Percentiles rank a stretch among this genome's conserved stretches.
Conservation (phyloP, 2,888 invertebrate species). For the Capitulum mitella region DNA sequence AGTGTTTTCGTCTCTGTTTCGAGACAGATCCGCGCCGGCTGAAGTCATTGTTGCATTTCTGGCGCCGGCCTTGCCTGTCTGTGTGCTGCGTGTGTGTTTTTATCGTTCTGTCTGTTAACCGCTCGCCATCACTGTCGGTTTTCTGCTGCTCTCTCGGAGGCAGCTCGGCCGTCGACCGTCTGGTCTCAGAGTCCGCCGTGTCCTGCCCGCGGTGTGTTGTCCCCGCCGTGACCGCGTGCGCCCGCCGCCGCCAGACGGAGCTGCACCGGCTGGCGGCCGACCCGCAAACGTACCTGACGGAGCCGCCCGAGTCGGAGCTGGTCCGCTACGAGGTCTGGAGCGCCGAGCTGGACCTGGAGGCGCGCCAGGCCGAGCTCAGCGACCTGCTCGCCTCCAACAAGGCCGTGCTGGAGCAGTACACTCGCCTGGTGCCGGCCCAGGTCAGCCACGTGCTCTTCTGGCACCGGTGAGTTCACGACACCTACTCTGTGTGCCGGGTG, state of each 20-base stretch:
- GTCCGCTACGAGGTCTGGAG: slow-evolving; percentile 56
- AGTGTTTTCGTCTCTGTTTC: no score
- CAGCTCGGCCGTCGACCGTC: no score
- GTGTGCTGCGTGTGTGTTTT: no score
- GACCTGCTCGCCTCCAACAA: slow-evolving; percentile 56
- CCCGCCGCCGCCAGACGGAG: slow-evolving; percentile 51
- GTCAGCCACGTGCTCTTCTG: slow-evolving; percentile 34
- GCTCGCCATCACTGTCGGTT: no score
- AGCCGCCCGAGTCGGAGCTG: slow-evolving; percentile 49
- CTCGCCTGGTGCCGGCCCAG: slow-evolving; percentile 60
- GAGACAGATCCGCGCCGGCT: no score
- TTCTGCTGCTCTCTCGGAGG: no score
- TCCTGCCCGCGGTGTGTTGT: background rate
- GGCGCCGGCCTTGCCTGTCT: no score
- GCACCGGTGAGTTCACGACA: background rate
- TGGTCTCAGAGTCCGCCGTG: no score
- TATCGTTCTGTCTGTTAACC: no score
- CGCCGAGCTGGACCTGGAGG: slow-evolving; percentile 50
- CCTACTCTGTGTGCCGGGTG: background rate
- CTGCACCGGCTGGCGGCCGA: slow-evolving; percentile 63
- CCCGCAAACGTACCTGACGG: slow-evolving; percentile 63
- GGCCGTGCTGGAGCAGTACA: slow-evolving; percentile 54
- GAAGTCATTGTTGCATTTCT: no score
- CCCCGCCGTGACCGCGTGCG: background rate
- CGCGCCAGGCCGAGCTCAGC: slow-evolving; percentile 51